Evolutionary conservation across 2,888 invertebrate genomes (phyloP).

Genomic region (Myopa tessellatipennis): DNA sequence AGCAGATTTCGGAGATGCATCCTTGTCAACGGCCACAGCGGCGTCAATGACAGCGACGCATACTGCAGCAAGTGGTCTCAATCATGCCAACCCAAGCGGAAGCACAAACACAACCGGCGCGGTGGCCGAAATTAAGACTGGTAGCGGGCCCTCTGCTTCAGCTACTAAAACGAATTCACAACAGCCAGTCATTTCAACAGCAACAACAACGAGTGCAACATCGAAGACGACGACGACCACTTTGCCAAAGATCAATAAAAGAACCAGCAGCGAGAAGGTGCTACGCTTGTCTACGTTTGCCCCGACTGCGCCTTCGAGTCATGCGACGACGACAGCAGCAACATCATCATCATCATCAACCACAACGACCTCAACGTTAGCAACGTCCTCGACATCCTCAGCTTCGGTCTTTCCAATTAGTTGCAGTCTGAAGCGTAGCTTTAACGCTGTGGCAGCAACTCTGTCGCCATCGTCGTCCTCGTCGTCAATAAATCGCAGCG

Average conservation of each 20-base stretch:
- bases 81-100: constrained; percentile 40
- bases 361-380: constrained; percentile 24
- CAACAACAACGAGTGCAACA: constrained; percentile 52
- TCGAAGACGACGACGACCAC: constrained; percentile 53
- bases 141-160: not conserved
- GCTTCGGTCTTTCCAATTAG: constrained; percentile 44
- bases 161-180: constrained; percentile 23
- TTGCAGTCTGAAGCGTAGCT: constrained; percentile 48
- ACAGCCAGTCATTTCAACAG: not conserved
- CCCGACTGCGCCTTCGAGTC: constrained; percentile 48
- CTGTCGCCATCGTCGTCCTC: constrained; percentile 53
- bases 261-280: constrained; percentile 58
- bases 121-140: constrained; percentile 16
- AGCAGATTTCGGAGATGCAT: constrained; percentile 89
- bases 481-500: constrained; percentile 50
- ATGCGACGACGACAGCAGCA: constrained; percentile 41
- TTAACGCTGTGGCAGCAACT: constrained; percentile 48
- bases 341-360: constrained; percentile 24
- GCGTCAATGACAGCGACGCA: constrained; percentile 55
- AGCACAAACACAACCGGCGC: constrained; percentile 43
- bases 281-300: constrained; percentile 59
- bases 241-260: constrained; percentile 61
- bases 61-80: constrained; percentile 55
- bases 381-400: constrained; percentile 33
- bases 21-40: constrained; percentile 60